Conservation (phyloP, 2,888 invertebrate species). For the Andrena fulva region DNA sequence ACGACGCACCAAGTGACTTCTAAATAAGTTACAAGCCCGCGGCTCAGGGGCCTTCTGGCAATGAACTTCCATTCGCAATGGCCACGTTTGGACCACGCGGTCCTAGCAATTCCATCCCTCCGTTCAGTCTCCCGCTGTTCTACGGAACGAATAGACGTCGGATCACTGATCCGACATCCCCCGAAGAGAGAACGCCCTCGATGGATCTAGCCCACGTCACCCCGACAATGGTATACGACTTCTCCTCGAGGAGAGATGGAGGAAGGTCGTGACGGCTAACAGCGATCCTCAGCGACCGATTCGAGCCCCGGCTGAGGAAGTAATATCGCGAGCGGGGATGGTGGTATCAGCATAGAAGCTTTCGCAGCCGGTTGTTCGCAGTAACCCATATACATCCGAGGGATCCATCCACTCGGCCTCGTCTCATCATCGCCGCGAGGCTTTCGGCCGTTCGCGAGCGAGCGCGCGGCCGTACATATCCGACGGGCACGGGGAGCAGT, state of each 20-base stretch:
- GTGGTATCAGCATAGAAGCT: constrained; percentile 33
- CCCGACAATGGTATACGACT: neutral
- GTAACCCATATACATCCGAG: constrained; percentile 61
- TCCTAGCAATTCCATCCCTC: neutral
- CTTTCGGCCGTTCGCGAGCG: constrained; percentile 46
- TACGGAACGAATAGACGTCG: neutral
- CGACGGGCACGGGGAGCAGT: constrained; percentile 24
- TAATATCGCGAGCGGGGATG: constrained; percentile 32
- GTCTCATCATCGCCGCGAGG: constrained; percentile 26
- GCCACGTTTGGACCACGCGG: neutral
- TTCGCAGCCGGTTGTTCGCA: constrained; percentile 53
- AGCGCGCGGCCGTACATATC: constrained; percentile 40
- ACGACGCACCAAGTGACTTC: constrained; percentile 4
- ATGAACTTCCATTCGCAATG: neutral
- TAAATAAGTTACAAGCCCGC: neutral
- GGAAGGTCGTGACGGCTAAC: neutral
- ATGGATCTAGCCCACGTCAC: neutral
- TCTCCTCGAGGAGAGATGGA: neutral
- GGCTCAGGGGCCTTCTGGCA: neutral
- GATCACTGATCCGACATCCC: neutral
- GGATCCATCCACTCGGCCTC: constrained; percentile 36
- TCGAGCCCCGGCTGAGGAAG: constrained; percentile 17
- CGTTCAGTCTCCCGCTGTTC: neutral
- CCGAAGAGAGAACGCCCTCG: neutral
- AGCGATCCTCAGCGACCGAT: constrained; percentile 3